Base-by-base conservation (phyloP, 2,113 vertebrate species). In the Antechinus stuartii region DNA sequence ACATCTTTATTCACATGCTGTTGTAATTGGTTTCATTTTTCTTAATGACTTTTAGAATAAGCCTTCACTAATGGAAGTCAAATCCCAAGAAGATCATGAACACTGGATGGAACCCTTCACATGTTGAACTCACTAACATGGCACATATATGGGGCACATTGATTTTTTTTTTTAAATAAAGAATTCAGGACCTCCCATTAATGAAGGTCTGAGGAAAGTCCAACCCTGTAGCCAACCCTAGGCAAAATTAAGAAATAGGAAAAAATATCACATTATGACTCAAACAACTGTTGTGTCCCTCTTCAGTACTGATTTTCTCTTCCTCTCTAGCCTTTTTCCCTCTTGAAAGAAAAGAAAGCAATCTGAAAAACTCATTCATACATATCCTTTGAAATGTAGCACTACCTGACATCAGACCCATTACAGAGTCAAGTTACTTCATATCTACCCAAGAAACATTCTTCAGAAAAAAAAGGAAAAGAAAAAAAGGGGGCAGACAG, bases 371-470 rank as follows among this genome's bases (percentile, higher is more conserved):
- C 19, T 84, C 35, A 76, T 76, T 42, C 68, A 92, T 54, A 91
- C 55, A 35, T 56, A 92, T 93, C 54, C 23, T 91, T 97, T 54
- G n/a, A 46, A 94, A 26, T 55, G 22, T 94, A 52, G 52, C 89
- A 35, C 56, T 95, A 91, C 89, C 27, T 50, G 90, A 35, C 53
- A 61, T 94, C 42, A 90, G 95, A 27, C 61, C 91, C 55, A 93
- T 24, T 95, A 92, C 94, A 95, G 46, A 84, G 54, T 23, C 54
- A 91, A 1, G 91, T 68, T 19, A 35, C 42, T 55, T 68, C 25
- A 16, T 76, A 94, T 94, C 54, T 96, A 91, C 54, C 27, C 30
- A 92, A 94, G 49, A 93, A 96, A 91, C 8, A 56, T 84, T 93
- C 93, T 95, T 92, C 92, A 95, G 54, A 96, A 91, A 52, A 94